Percentiles rank a stretch among this genome's conserved stretches.
These are phyloP conservation scores for Mythimna lalbum DNA, from an alignment of 2,888 invertebrate genomes.

Conservation along the genomic window DNA sequence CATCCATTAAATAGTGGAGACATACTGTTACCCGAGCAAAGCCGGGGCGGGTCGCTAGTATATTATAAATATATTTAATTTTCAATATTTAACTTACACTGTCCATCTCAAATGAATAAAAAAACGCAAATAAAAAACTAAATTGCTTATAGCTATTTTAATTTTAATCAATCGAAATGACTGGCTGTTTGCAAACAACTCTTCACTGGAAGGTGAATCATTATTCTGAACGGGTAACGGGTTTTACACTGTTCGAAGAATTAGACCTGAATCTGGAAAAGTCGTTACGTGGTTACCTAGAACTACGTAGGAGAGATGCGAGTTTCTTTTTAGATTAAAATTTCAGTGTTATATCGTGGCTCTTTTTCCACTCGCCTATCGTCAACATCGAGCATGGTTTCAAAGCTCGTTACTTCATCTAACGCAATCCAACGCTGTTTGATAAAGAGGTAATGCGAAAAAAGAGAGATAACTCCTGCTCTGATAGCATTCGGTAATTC, in stretches of 20 bases:
- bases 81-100: not conserved
- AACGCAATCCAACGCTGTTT: too few species aligned
- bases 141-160: not conserved
- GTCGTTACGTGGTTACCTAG: not conserved
- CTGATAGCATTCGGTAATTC: too few species aligned
- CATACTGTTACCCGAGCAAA: too few species aligned
- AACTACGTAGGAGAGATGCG: not conserved
- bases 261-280: not conserved
- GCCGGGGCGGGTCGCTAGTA: too few species aligned
- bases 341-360: too few species aligned
- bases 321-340: too few species aligned
- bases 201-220: slow-evolving; percentile 22
- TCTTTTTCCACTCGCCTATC: too few species aligned
- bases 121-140: not conserved
- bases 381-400: too few species aligned
- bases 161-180: slow-evolving; percentile 35
- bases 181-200: slow-evolving; percentile 10
- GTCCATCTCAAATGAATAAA: not conserved
- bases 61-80: not conserved
- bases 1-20: too few species aligned
- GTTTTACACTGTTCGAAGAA: slow-evolving; percentile 20
- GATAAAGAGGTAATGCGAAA: too few species aligned
- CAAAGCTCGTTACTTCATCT: too few species aligned
- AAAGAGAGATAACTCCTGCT: too few species aligned
- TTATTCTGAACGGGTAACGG: slow-evolving; percentile 1